Conservation (phyloP, 2,797 vertebrate species). For the Cirrhinus molitorella region DNA sequence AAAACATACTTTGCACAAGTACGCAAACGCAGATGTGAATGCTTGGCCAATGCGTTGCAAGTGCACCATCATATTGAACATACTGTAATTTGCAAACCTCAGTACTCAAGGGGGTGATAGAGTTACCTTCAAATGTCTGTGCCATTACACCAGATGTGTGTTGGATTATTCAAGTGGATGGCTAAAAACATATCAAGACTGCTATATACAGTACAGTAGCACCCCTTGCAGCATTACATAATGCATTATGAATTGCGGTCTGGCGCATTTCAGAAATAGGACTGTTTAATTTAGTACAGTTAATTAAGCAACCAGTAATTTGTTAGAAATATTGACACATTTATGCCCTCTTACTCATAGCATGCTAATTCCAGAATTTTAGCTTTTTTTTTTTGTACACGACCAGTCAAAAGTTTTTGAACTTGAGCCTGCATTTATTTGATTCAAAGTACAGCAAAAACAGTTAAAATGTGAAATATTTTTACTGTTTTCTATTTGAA, state of each 20-base stretch:
- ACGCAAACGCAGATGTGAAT: neutral
- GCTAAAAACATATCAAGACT: neutral
- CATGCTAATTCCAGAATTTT: no score
- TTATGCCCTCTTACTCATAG: neutral
- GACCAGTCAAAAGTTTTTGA: no score
- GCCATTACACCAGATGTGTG: constrained; percentile 24
- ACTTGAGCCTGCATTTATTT: no score
- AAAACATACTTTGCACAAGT: constrained; percentile 37
- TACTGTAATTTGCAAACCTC: constrained; percentile 13
- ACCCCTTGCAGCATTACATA: neutral
- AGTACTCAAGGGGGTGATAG: constrained; percentile 5
- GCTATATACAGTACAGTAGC: constrained; percentile 2
- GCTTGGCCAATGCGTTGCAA: neutral
- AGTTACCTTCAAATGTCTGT: constrained; percentile 14
- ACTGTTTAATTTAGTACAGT: neutral
- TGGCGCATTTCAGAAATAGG: neutral
- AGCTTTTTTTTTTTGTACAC: no score
- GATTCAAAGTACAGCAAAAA: no score
- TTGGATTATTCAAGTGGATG: neutral
- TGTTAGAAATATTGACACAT: neutral
- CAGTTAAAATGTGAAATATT: no score
- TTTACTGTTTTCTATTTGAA: no score
- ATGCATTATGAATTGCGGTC: neutral
- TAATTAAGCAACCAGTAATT: neutral
- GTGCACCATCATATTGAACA: constrained; percentile 4